Percentiles rank a stretch among this genome's conserved stretches.
Conservation (phyloP, 2,113 vertebrate genomes). For the Antigone vipio region DNA sequence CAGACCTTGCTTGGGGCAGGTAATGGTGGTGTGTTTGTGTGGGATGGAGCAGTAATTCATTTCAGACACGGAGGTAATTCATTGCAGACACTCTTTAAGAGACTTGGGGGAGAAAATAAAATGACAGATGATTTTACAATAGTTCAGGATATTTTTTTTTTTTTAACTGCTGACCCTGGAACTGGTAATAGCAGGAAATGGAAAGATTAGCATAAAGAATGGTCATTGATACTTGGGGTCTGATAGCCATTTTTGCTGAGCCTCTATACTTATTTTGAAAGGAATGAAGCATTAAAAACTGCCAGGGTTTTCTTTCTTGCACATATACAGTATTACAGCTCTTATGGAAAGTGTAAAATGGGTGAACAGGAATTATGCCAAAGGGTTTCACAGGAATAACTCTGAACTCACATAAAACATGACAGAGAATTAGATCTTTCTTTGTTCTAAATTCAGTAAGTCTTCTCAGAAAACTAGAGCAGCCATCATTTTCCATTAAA, state of each 20-base stretch:
- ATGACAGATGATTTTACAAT: slow-evolving; percentile 61
- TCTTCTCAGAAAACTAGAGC: background rate
- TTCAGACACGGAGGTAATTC: slow-evolving; percentile 65
- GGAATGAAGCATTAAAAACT: background rate
- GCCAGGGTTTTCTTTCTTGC: background rate
- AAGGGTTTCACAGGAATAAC: slow-evolving; percentile 17
- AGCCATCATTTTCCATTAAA: background rate
- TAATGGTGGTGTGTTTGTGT: slow-evolving; percentile 46
- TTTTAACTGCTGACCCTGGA: slow-evolving; percentile 26
- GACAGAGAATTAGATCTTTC: background rate
- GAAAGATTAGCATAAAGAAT: slow-evolving; percentile 60
- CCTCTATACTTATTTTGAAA: slow-evolving; percentile 31
- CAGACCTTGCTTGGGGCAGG: slow-evolving; percentile 60
- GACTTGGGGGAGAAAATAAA: slow-evolving; percentile 45
- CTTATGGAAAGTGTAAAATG: slow-evolving; percentile 32
- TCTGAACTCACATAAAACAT: background rate
- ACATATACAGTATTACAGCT: background rate
- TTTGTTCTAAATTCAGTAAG: slow-evolving; percentile 1
- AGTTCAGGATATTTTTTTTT: slow-evolving; percentile 17
- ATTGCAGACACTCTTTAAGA: slow-evolving; percentile 62
- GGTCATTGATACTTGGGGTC: slow-evolving; percentile 51
- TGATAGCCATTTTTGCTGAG: slow-evolving; percentile 33
- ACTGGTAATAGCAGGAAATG: slow-evolving; percentile 50
- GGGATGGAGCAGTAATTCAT: slow-evolving; percentile 60
- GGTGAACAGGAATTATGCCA: slow-evolving; percentile 44